Base-by-base conservation (phyloP, 2,113 vertebrate genomes). In the Pseudorasbora parva region DNA sequence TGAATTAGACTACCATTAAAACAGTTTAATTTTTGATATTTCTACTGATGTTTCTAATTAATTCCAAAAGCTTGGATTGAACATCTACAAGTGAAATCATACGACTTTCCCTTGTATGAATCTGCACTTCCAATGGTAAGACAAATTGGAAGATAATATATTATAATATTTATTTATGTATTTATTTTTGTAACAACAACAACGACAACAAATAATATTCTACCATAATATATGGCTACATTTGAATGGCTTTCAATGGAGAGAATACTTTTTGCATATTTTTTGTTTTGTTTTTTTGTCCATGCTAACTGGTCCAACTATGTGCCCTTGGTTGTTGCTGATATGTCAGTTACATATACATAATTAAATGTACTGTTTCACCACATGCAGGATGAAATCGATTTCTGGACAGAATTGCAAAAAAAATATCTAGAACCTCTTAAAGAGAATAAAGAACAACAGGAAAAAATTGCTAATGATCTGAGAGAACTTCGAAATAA, bases 401-500 rank as follows among this genome's bases (percentile, higher is more conserved):
- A 74, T 0, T 94, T 94, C 82, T 94, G 89, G 86, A 78, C 1
- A 4, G 86, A 89, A 0, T 85, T 94, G 25, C 87, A 83, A 76
- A 77, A 84, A 8, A 82, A 59, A 12, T 93, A 93, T 69, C 89
- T 94, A 23, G 37, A 92, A 47, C 93, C 93, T 82, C 79, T 93
- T 21, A 43, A 71, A 3, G 82, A 85, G 1, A 87, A 93, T 84
- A 90, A 91, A 87, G 85, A 87, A n/a, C 87, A 75, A 51, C 90
- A 93, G 59, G 74, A 89, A 47, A 85, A 90, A 82, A 86, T 91
- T 0, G 10, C 43, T 6, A 72, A 21, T 21, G 89, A 92, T 8
- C 88, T 94, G 21, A 69, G 2, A 84, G 68, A 83, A 0, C 86
- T 94, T 1, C 91, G 93, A 71, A 94, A 94, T 86, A 92, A 90